phyloP scores from a whole-genome alignment of 2,113 vertebrate species.

The Phyllopteryx taeniolatus region DNA sequence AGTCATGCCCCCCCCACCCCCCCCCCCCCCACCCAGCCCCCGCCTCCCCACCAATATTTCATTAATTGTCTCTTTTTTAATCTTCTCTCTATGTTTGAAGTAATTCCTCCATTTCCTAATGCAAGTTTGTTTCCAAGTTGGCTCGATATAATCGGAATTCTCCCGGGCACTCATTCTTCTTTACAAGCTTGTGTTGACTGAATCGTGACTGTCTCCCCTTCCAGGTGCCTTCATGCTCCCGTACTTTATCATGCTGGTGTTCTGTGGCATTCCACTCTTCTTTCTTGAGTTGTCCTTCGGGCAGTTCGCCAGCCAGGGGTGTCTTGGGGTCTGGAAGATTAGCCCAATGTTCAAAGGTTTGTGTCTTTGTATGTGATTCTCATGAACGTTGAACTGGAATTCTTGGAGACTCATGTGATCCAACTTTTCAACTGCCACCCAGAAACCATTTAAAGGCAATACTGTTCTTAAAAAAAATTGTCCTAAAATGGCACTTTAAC shows the following conservation, averaged over 20 bases:
- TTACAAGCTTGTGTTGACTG: background rate
- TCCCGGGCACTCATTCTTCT: background rate
- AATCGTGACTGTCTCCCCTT: background rate
- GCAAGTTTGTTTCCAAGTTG: background rate
- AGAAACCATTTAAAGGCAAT: no score
- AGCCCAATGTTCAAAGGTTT: conserved; percentile 99
- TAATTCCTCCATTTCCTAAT: background rate
- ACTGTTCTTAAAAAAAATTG: no score
- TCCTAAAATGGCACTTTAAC: no score
- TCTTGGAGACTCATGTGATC: background rate
- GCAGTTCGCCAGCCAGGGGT: conserved; percentile 94
- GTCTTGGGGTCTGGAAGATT: conserved; percentile 95
- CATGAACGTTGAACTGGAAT: background rate
- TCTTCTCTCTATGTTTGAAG: no score
- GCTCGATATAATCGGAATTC: background rate
- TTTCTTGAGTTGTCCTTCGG: conserved; percentile 98
- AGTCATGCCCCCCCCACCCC: no score
- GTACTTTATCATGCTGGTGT: conserved; percentile 97
- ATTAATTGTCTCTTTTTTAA: no score
- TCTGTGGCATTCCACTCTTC: conserved; percentile 96
- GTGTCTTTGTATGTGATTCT: conserved; percentile 18
- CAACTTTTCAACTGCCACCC: no score
- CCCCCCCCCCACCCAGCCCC: no score
- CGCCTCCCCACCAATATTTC: no score
- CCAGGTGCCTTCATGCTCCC: conserved; percentile 97